Conservation (phyloP, 1,140 invertebrate species). For the Magallana angulata region DNA sequence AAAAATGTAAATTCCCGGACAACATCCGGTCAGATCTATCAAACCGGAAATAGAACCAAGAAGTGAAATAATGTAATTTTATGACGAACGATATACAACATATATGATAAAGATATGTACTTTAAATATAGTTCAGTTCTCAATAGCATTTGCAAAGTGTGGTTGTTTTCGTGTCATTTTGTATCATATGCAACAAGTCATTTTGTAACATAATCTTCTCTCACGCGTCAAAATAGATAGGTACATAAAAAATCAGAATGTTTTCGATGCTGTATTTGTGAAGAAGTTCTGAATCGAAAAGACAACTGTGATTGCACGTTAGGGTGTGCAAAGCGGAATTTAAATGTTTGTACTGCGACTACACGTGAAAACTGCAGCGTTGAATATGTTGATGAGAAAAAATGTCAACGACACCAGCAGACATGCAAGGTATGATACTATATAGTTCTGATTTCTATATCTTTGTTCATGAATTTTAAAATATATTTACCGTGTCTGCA, state of each 20-base stretch:
- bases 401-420: too few species aligned
- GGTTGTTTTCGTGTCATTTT: not conserved
- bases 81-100: not conserved
- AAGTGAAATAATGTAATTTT: not conserved
- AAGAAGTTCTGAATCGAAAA: not conserved
- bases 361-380: not conserved
- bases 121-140: not conserved
- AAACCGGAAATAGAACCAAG: not conserved
- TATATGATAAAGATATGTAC: not conserved
- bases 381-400: too few species aligned
- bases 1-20: too few species aligned
- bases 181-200: not conserved
- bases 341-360: not conserved
- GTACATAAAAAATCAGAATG: not conserved
- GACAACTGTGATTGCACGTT: not conserved
- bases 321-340: constrained; percentile 14
- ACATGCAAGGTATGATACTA: too few species aligned
- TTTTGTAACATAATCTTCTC: not conserved
- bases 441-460: too few species aligned
- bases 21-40: not conserved
- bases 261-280: not conserved
- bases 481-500: too few species aligned
- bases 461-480: too few species aligned
- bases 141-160: not conserved
- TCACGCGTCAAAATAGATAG: not conserved